These are phyloP conservation scores for Labia minor DNA, from an alignment of 2,888 invertebrate genomes.

Conservation along the genomic window DNA sequence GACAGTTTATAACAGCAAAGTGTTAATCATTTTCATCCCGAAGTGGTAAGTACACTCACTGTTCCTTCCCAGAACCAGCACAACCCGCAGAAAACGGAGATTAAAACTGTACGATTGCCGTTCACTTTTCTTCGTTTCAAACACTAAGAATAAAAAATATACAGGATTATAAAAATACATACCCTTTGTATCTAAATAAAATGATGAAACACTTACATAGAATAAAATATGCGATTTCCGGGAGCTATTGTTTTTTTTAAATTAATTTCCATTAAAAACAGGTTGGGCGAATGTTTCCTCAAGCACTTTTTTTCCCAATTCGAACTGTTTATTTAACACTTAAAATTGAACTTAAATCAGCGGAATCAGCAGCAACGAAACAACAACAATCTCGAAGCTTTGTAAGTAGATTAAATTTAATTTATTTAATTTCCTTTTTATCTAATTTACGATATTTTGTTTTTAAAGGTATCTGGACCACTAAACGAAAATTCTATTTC, in stretches of 20 bases:
- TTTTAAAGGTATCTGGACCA: neutral
- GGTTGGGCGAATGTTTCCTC: slow-evolving; percentile 43
- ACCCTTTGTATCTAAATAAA: too few relatives aligned
- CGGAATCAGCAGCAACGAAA: slow-evolving; percentile 27
- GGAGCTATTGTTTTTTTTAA: neutral
- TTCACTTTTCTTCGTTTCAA: too few relatives aligned
- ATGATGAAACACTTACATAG: neutral
- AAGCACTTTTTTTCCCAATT: slow-evolving; percentile 47
- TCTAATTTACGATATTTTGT: neutral
- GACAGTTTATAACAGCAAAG: too few relatives aligned
- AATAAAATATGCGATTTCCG: neutral
- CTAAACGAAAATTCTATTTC: neutral
- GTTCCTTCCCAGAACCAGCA: too few relatives aligned
- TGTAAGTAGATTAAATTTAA: slow-evolving; percentile 13
- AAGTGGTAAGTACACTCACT: too few relatives aligned
- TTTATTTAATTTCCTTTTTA: neutral
- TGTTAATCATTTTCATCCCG: too few relatives aligned
- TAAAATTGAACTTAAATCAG: slow-evolving; percentile 37
- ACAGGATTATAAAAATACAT: too few relatives aligned
- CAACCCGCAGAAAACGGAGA: too few relatives aligned
- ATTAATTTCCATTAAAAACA: slow-evolving; percentile 23
- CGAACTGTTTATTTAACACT: slow-evolving; percentile 44
- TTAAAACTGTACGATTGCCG: too few relatives aligned
- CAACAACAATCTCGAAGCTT: neutral
- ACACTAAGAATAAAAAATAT: too few relatives aligned